Conservation (phyloP, 2,797 vertebrate genomes). For the Pteronotus mesoamericanus region DNA sequence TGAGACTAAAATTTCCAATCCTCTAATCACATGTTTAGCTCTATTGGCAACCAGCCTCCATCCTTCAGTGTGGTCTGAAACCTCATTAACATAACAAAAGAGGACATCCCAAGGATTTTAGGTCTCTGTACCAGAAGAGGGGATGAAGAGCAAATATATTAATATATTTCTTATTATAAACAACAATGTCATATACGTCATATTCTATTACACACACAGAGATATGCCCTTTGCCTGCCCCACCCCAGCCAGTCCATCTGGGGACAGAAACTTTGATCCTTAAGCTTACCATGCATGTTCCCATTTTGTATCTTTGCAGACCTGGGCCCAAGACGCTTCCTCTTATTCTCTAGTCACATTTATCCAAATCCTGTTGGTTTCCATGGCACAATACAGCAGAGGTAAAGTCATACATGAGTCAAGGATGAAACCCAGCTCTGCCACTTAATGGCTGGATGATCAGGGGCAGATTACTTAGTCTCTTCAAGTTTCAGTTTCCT, state of each 20-base stretch:
- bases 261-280: not conserved
- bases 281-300: not conserved
- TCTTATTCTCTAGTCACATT: not conserved
- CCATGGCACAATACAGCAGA: not conserved
- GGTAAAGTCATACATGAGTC: not conserved
- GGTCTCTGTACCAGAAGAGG: not conserved
- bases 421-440: not conserved
- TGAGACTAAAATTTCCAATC: not conserved
- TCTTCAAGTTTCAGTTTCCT: not conserved
- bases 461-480: not conserved
- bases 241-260: not conserved
- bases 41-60: not conserved
- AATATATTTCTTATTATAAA: not conserved
- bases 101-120: not conserved
- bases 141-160: not conserved
- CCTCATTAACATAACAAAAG: not conserved
- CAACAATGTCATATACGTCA: not conserved
- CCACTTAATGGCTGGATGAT: not conserved
- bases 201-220: not conserved
- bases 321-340: not conserved
- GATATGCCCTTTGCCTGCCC: fast-evolving
- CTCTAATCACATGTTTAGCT: not conserved
- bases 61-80: not conserved
- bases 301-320: not conserved
- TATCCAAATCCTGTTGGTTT: not conserved